These are phyloP conservation scores for Neoascia interrupta DNA, from an alignment of 2,888 invertebrate species.

Conservation along the genomic window DNA sequence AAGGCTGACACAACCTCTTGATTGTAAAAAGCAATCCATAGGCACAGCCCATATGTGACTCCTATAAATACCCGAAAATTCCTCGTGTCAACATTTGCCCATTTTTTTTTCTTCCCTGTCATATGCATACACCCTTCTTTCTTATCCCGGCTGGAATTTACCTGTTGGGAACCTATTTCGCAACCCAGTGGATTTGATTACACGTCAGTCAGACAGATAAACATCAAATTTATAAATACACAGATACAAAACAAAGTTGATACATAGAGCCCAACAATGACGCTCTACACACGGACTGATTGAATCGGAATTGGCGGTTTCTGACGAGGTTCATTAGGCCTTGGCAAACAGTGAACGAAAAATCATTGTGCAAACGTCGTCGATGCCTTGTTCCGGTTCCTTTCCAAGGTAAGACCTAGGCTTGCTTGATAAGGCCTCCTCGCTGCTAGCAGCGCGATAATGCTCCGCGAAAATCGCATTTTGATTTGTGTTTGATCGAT, in stretches of 20 bases:
- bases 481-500: constrained; percentile 78
- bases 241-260: neutral
- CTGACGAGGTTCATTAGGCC: constrained; percentile 69
- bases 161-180: constrained; percentile 57
- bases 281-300: constrained; percentile 18
- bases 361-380: constrained; percentile 32
- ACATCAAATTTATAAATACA: constrained; percentile 30
- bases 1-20: constrained; percentile 15
- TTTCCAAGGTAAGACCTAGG: no score
- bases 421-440: constrained; percentile 22
- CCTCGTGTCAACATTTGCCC: constrained; percentile 52
- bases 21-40: constrained; percentile 3
- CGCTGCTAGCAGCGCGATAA: constrained; percentile 66
- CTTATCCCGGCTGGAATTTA: constrained; percentile 38
- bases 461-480: constrained; percentile 73
- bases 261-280: constrained; percentile 4
- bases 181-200: constrained; percentile 22
- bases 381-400: constrained; percentile 31
- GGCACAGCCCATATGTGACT: constrained; percentile 11
- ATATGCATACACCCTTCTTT: constrained; percentile 11
- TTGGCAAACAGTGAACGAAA: constrained; percentile 44
- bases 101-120: neutral
- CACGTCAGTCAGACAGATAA: constrained; percentile 35
- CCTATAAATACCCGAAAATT: constrained; percentile 29
- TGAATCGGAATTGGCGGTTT: constrained; percentile 63